Evolutionary conservation across 2,113 vertebrate species (phyloP), one percentile per base, ranked within the genome.

Genomic region (Tachysurus vachellii): DNA sequence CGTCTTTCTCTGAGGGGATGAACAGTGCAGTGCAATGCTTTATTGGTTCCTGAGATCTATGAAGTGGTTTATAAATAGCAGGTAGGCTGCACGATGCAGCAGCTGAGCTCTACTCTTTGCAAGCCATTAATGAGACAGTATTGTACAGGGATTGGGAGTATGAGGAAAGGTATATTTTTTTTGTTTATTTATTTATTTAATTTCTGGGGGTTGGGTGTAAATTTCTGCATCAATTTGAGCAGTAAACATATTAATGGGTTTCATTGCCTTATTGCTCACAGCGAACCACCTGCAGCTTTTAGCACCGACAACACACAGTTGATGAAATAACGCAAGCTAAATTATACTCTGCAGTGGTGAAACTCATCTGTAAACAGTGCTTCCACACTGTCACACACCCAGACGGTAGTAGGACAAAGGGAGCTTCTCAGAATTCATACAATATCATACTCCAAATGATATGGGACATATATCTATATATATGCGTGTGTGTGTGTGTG

Each of bases 1-100:
- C 42, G 21, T 61, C 47, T 82, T 59, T 85, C 86, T 87, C 77
- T 61, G 53, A 77, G 77, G 47, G 62, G 77, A 86, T 87, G 77
- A 76, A 79, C 50, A 36, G 53, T 83, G 79, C 79, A 86, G 71
- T 85, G 79, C 80, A 73, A 83, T 86, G 85, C 84, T 80, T 89
- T 89, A 88, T 88, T 61, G 80, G 62, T 19, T 79, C 54, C 70
- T n/a, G 26, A 70, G 82, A 82, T 86, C 57, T 89, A 53, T 83
- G 80, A 80, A 83, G 80, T n/a, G 70, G 84, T 83, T 83, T 92
- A 89, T 90, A 89, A 91, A 92, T 92, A 90, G 88, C 66, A 57
- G 59, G 86, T 75, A 83, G 83, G 88, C 76, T 89, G 57, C 86
- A 86, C 68, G 59, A 66, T 19, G 83, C 83, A 70, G 66, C 83